phyloP scores from a whole-genome alignment of 2,797 vertebrate genomes.

The Prionace glauca region DNA sequence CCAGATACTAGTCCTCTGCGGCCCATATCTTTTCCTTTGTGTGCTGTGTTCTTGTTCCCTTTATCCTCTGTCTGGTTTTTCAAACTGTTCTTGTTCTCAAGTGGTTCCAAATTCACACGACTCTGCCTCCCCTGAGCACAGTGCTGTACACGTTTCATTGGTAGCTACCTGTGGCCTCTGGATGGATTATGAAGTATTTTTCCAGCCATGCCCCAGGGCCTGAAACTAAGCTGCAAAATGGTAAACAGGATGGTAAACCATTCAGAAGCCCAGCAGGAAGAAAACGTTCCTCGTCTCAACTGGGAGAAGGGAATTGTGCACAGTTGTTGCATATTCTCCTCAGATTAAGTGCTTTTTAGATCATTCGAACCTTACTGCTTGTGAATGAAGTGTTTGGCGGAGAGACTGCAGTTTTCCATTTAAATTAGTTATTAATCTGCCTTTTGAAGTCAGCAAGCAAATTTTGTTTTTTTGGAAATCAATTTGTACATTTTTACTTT shows the following conservation, averaged over 20 bases:
- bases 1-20: not conserved
- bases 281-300: not conserved
- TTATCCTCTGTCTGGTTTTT: not conserved
- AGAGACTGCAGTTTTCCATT: not conserved
- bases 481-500: not conserved
- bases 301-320: not conserved
- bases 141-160: too few species aligned
- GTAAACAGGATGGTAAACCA: not conserved
- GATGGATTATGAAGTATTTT: not conserved
- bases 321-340: not conserved
- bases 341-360: not conserved
- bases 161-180: too few species aligned
- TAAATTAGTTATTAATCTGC: not conserved
- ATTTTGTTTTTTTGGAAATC: not conserved
- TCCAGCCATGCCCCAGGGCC: not conserved
- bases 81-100: not conserved
- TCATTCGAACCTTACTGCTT: not conserved
- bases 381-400: not conserved
- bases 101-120: conserved; percentile 5
- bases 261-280: not conserved
- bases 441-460: not conserved
- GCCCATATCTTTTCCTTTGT: not conserved
- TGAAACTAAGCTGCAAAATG: not conserved
- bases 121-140: not conserved
- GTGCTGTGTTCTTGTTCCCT: not conserved